Conservation (phyloP, 1,140 invertebrate species). For the Pantala flavescens region DNA sequence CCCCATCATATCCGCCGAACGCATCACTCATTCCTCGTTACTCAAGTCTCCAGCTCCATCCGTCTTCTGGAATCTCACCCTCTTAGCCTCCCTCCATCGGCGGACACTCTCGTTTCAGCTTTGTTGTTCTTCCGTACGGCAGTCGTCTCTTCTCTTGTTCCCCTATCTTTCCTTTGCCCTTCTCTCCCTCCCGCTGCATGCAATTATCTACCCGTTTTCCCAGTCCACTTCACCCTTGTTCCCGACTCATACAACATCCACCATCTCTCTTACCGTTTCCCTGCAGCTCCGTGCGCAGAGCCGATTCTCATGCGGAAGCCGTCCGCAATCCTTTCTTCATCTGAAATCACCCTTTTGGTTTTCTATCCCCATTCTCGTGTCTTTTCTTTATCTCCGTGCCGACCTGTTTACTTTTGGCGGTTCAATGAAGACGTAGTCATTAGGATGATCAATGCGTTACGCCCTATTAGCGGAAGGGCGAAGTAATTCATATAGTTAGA, state of each 20-base stretch:
- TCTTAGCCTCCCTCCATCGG: neutral
- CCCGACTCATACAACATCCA: neutral
- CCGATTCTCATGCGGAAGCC: neutral
- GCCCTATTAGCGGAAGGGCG: neutral
- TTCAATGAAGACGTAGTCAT: neutral
- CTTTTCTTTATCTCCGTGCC: neutral
- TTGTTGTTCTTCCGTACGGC: slow-evolving; percentile 2
- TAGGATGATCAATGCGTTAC: neutral
- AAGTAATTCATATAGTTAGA: too few species aligned
- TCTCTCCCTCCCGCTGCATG: neutral
- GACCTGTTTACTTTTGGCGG: neutral
- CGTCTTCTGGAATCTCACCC: neutral
- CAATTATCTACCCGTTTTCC: slow-evolving; percentile 9
- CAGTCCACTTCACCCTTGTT: neutral
- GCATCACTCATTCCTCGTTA: slow-evolving; percentile 4
- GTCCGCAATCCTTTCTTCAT: neutral
- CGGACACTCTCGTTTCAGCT: neutral
- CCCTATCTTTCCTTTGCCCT: neutral
- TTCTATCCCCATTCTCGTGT: neutral
- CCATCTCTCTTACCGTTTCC: neutral
- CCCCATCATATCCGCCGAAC: slow-evolving; percentile 6
- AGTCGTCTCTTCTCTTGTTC: neutral
- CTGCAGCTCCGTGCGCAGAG: neutral
- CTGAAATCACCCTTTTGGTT: neutral
- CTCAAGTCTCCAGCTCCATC: slow-evolving; percentile 3